Evolutionary conservation across 2,113 vertebrate genomes (phyloP), one percentile per base, ranked within the genome.

Genomic region (Gallinago undulata): DNA sequence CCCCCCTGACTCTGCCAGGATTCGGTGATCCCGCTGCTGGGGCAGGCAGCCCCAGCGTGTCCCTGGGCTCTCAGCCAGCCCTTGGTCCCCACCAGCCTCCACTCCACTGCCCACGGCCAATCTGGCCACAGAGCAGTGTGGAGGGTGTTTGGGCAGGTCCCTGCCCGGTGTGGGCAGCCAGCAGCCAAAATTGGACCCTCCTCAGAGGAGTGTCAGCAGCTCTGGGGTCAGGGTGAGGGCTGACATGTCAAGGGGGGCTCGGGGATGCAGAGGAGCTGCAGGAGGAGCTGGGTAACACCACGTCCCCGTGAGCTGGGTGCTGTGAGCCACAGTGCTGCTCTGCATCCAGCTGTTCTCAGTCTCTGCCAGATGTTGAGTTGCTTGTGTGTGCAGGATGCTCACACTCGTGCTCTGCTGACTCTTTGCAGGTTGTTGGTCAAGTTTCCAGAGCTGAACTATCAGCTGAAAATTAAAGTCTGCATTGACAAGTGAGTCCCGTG

Each of bases 381-480:
- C 19, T 53, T 3, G 2, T 2, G 2, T n/a, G 63, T 11, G 21
- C 8, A 6, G 67, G 57, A 4, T 22, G 53, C 16, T 72, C 24
- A 79, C 23, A 0, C 11, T 43, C 28, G 74, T 19, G 0, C 11
- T 43, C 28, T 86, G 31, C 75, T 87, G 47, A 4, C 43, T 64
- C 83, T 62, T 31, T 79, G 57, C 96, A 99, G 99, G 97, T 98
- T 99, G 96, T 97, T 99, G 93, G 99, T 99, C 67, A 99, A 99
- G 97, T 99, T 99, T 86, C 99, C 99, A 4, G 99, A 99, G 96
- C 98, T 99, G 95, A 99, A 99, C 96, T 99, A 99, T 92, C 99
- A 99, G 97, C 98, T 99, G 97, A 99, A 99, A 97, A 99, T 99
- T 90, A 99, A 99, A 99, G 99, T 99, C 94, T 99, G 99, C 97